These are phyloP conservation scores for Lepus americanus DNA, from an alignment of 2,113 vertebrate species.

Conservation along the genomic window DNA sequence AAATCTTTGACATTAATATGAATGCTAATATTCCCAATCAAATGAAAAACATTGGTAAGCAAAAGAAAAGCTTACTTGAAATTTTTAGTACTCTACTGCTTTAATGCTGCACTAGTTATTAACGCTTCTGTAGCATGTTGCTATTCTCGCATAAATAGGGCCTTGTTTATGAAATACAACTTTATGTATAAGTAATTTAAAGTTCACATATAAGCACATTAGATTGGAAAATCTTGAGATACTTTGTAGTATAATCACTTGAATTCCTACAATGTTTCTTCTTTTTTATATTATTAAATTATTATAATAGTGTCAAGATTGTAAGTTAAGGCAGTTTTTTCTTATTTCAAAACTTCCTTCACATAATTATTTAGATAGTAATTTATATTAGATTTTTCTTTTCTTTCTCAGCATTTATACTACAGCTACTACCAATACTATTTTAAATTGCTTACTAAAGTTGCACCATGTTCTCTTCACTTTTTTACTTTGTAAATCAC, in stretches of 20 bases:
- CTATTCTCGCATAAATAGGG: background rate
- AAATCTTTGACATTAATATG: background rate
- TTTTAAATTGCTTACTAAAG: background rate
- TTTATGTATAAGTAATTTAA: conserved; percentile 27
- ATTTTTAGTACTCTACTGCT: background rate
- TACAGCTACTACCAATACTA: background rate
- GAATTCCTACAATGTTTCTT: background rate
- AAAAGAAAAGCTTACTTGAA: background rate
- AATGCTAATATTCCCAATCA: background rate
- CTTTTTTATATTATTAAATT: background rate
- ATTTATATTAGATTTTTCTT: background rate
- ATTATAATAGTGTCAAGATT: background rate
- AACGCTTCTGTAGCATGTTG: background rate
- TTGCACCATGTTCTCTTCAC: background rate
- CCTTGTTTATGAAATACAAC: background rate
- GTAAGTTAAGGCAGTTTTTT: background rate
- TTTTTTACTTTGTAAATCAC: background rate
- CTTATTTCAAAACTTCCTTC: background rate
- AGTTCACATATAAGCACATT: background rate
- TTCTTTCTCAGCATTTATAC: background rate
- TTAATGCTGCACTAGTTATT: background rate
- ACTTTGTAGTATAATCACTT: background rate
- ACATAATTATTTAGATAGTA: background rate
- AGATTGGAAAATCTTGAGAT: background rate
- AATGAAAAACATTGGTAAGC: conserved; percentile 38